Conservation (phyloP, 2,113 vertebrate genomes). For the Pelmatolapia mariae region DNA sequence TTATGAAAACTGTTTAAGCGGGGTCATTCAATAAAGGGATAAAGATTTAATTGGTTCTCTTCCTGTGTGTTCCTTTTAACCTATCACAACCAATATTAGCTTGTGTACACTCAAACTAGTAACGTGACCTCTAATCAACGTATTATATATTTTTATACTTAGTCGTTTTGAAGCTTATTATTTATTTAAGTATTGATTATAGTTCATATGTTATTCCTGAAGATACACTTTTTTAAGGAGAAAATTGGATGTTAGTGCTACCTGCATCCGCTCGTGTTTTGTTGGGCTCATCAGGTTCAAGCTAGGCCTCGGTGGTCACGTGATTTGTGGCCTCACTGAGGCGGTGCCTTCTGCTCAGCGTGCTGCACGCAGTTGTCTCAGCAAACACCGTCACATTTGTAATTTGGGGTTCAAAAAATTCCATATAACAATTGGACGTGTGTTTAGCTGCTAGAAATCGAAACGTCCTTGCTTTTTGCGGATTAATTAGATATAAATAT, state of each 20-base stretch:
- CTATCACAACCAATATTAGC: not conserved
- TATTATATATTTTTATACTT: not conserved
- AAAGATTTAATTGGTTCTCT: not conserved
- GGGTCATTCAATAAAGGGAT: not conserved
- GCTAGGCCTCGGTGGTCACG: conserved; percentile 14
- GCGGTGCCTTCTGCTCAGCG: conserved; percentile 1
- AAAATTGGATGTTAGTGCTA: not conserved
- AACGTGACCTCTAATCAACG: not conserved
- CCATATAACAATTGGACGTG: not conserved
- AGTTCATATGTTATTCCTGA: not conserved
- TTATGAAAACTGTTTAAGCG: not conserved
- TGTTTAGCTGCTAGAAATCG: not conserved
- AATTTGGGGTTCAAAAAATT: conserved; percentile 6
- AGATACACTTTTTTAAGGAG: too few species aligned
- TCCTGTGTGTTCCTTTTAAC: not conserved
- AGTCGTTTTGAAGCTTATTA: not conserved
- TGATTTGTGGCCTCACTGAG: not conserved
- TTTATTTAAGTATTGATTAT: not conserved
- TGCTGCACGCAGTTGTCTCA: not conserved
- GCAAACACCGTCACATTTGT: conserved; percentile 5
- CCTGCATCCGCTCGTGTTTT: not conserved
- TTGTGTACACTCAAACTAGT: not conserved
- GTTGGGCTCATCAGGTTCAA: not conserved
- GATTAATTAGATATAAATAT: not conserved
- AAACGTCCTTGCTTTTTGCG: not conserved